Evolutionary conservation across 2,113 vertebrate genomes (phyloP), one percentile per base, ranked within the genome.

Genomic region (Eira barbara): DNA sequence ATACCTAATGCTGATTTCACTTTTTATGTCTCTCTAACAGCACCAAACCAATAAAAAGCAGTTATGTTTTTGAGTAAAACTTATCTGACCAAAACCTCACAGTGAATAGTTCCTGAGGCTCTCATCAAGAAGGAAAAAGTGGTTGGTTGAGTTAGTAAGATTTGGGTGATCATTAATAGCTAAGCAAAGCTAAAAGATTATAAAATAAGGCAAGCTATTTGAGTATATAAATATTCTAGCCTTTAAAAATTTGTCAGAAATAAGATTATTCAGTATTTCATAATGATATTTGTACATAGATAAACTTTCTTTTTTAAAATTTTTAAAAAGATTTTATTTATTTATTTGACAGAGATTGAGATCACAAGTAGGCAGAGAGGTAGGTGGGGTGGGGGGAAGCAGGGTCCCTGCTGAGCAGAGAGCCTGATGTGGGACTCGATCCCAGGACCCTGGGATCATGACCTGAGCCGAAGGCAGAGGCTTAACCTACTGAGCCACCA

Each of bases 1-100:
- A 97, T 98, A 97, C 27, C 39, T 84, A 78, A 49, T 92, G 74
- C 79, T 88, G 36, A 92, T 97, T 95, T 94, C 4, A 73, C 39
- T 87, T 95, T 97, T 97, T 83, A 59, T 6, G 87, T 92, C 59
- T 92, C 39, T 69, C 42, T 80, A 86, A 67, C 79, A 95, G 61
- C 65, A 84, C 21, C 10, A 63, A 95, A 83, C 61, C 57, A 80
- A 97, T 83, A 96, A 92, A 93, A 94, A 86, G 39, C 31, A 74
- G 82, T 47, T 92, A 69, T 2, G 9, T 69, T 93, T 93, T 71
- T 84, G 39, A 96, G 47, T 92, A 96, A 89, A 95, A 88, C 36
- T 87, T 89, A 74, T 29, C 71, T 79, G 61, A 61, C 21, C 20
- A 74, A 92, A 95, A 69, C 18, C 34, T 97, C 45, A 76, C 34